Evolutionary conservation across 2,888 invertebrate genomes (phyloP), one percentile per base, ranked within the genome.

Genomic region (Acronicta alni): DNA sequence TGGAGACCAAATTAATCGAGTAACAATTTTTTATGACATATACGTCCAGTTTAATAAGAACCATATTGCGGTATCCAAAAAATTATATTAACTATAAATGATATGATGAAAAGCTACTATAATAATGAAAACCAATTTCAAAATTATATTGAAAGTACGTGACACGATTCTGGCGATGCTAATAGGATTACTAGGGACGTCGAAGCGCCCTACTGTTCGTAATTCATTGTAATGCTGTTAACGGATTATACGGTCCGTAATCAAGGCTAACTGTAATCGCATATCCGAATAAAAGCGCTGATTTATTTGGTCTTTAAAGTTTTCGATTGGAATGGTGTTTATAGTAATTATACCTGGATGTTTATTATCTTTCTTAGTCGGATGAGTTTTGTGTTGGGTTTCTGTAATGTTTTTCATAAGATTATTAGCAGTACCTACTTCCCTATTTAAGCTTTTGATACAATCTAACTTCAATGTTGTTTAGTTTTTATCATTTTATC

Each of bases 221-320:
- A 84, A 85, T 82, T 67, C 77, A 69, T 62, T 67, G 67, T 84
- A 86, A 84, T 82, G 57, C 80, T 77, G 77, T 85, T 86, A 85
- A 61, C 68, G 75, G 80, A 82, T 82, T 84, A 77, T 76, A 71
- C 69, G 70, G 59, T 60, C 14, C 67, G 66, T 74, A 73, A 82
- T 82, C 78, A 79, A 77, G 66, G 63, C 47, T 61, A 59, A 61
- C 57, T 54, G 57, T 71, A 57, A 72, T 61, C 55, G 45, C 41
- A 54, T 63, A 63, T 26, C 41, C 37, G 17, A 45, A 62, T 61
- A 58, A 75, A 64, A 49, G 15, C 35, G 53, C 54, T 64, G 52
- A 75, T 72, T 67, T 70, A 64, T 75, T 45, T 32, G 7, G 1
- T 15, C 14, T 38, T 52, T 43, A 37, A 43, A 6, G 64, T 46